Evolutionary conservation across 2,888 invertebrate species (phyloP).

Genomic region (Nomada goodeniana): DNA sequence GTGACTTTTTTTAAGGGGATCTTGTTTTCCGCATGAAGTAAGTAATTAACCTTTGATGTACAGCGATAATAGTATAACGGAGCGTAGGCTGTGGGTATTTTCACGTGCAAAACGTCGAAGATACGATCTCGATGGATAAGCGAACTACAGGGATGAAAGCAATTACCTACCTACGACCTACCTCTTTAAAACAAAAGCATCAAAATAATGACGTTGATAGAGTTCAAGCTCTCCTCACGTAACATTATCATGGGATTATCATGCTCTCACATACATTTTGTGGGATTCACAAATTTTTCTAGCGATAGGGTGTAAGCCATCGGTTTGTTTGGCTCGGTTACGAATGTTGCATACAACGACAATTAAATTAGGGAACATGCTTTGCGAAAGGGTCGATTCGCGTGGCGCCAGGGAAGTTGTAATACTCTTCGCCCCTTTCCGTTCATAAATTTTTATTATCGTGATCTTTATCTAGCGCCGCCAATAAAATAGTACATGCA

Average conservation of each 20-base stretch:
- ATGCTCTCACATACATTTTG: not conserved
- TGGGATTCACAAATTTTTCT: not conserved
- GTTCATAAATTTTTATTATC: conserved; percentile 34
- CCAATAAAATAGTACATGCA: not conserved
- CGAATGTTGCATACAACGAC: not conserved
- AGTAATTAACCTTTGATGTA: conserved; percentile 44
- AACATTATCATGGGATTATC: not conserved
- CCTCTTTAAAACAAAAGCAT: too few relatives aligned
- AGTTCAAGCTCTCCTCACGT: not conserved
- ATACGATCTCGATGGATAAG: not conserved
- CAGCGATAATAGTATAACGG: not conserved
- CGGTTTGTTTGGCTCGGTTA: not conserved
- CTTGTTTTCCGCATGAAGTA: conserved; percentile 28
- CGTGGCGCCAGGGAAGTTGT: not conserved
- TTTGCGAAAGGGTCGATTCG: not conserved
- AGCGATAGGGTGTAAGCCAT: not conserved
- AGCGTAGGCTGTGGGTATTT: not conserved
- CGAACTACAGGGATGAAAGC: not conserved
- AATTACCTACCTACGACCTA: conserved; percentile 1
- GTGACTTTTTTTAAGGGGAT: conserved; percentile 17
- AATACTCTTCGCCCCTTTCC: not conserved
- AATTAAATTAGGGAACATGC: not conserved
- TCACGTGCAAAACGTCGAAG: not conserved
- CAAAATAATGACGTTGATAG: too few relatives aligned
- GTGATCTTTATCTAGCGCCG: conserved; percentile 7